Conservation (phyloP, 2,888 invertebrate species). For the Cordylochernes scorpioides region DNA sequence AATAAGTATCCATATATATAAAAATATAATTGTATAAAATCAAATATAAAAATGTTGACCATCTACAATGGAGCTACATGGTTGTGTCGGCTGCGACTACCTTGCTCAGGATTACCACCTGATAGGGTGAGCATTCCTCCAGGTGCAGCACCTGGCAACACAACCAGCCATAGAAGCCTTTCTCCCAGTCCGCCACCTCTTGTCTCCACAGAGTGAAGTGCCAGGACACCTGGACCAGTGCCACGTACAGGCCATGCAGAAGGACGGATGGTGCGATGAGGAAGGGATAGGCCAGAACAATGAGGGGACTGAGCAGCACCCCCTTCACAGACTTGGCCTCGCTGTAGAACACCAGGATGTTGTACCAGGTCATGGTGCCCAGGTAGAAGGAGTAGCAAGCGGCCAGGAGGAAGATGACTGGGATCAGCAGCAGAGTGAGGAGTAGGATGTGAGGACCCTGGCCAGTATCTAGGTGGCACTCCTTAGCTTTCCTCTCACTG, state of each 20-base stretch:
- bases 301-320: slow-evolving; percentile 35
- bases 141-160: slow-evolving; percentile 36
- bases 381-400: slow-evolving; percentile 41
- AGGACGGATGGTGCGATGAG: slow-evolving; percentile 36
- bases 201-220: slow-evolving; percentile 38
- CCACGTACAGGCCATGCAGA: slow-evolving; percentile 37
- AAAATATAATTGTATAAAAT: too few species aligned
- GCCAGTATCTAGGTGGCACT: slow-evolving; percentile 27
- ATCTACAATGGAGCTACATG: too few species aligned
- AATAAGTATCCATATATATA: too few species aligned
- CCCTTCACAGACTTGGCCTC: too few species aligned
- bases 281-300: slow-evolving; percentile 40
- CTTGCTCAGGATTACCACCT: slow-evolving; percentile 33
- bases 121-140: slow-evolving; percentile 46
- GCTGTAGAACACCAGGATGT: slow-evolving; percentile 38
- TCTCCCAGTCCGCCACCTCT: slow-evolving; percentile 43
- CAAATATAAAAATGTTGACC: too few species aligned
- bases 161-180: slow-evolving; percentile 50
- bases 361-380: slow-evolving; percentile 48
- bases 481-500: slow-evolving; percentile 20
- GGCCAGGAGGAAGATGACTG: slow-evolving; percentile 36
- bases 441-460: slow-evolving; percentile 38
- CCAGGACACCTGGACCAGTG: slow-evolving; percentile 38
- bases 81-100: too few species aligned
- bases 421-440: slow-evolving; percentile 35